Base-by-base conservation (phyloP, 2,888 invertebrate genomes). In the Esperia sulphurella region DNA sequence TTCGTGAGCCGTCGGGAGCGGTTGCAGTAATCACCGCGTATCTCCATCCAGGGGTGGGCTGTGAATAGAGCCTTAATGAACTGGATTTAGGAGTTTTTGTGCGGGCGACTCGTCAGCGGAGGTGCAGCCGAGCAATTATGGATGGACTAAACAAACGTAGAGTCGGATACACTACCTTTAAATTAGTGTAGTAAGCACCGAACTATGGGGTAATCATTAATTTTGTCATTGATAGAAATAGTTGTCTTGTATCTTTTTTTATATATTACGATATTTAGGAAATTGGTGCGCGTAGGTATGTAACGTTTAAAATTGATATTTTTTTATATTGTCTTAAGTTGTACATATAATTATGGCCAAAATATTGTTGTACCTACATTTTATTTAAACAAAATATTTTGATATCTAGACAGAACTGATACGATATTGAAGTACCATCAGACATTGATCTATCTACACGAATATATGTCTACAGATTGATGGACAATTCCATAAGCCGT, bases 41-140 rank as follows among this genome's bases (percentile, higher is more conserved):
- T 89, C 89, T 88, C 85, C 86, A 87, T 81, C 86, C 87, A 86
- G 86, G 89, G 88, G 89, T 81, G 84, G 81, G 77, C 78, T 71
- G 74, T 89, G 89, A 89, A 89, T 89, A 80, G 89, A 82, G 85
- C 80, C 86, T 88, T 88, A 89, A 89, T 89, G 89, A 89, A 89
- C 89, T 89, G 89, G 88, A 89, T 89, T 89, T 89, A 87, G 89
- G 87, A 86, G 87, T 87, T 89, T 89, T 89, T 88, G 88, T 89
- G 80, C 80, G 75, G 77, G 75, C 76, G 77, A 83, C 78, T 87
- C 86, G 84, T 85, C 88, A 85, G 81, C 76, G 52, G 82, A 86
- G 88, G 80, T 85, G 86, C 85, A 83, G 73, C 72, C 75, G 77
- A 86, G 87, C 85, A 89, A 89, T 89, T 89, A 89, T 80, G 80